Percentiles rank a stretch among this genome's conserved stretches.
phyloP scores from a whole-genome alignment of 2,888 invertebrate genomes.

The Tenodera sinensis region DNA sequence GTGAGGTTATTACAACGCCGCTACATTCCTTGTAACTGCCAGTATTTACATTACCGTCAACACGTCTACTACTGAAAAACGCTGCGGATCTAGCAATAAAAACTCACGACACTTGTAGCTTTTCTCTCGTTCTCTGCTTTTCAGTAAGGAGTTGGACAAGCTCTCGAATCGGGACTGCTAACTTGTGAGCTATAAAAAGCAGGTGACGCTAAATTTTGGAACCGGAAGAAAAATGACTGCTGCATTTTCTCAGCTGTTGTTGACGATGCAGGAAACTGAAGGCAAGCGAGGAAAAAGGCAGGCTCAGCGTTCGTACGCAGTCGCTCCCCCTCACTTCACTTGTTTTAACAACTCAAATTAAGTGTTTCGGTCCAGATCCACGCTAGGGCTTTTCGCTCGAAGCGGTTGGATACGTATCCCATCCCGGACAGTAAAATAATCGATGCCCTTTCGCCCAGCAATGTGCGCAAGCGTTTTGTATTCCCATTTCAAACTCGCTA shows the following conservation, averaged over 20 bases:
- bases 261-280: not conserved
- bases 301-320: not conserved
- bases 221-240: constrained; percentile 13
- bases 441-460: not conserved
- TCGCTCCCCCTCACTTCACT: not conserved
- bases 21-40: not conserved
- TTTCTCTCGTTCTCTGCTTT: not conserved
- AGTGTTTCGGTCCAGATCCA: not conserved
- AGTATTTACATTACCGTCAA: not conserved
- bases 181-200: not conserved
- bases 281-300: not conserved
- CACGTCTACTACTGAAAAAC: not conserved
- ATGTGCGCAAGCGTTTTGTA: not conserved
- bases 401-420: not conserved
- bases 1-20: not conserved
- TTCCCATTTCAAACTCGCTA: not conserved
- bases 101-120: constrained; percentile 1
- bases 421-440: not conserved
- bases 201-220: constrained; percentile 8
- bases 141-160: not conserved
- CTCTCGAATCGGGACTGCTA: not conserved
- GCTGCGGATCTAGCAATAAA: not conserved
- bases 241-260: not conserved
- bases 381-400: not conserved
- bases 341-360: not conserved